Conservation (phyloP, 2,113 vertebrate genomes). For the Indicator maculatus region DNA sequence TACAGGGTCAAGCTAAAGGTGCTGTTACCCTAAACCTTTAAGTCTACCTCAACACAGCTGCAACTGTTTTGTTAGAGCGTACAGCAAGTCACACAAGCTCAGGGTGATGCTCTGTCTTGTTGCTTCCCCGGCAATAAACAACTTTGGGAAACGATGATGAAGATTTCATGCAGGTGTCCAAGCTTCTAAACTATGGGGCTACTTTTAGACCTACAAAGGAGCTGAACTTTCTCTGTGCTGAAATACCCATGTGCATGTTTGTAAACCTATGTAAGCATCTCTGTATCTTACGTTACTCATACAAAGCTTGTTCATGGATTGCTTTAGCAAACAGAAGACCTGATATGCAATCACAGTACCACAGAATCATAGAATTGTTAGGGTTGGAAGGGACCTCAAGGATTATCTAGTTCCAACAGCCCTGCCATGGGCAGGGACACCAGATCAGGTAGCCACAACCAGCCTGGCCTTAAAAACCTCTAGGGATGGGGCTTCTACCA, state of each 20-base stretch:
- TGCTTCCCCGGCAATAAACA: background rate
- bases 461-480: too few relatives aligned
- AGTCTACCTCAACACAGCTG: background rate
- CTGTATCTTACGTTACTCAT: background rate
- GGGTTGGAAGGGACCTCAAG: too few relatives aligned
- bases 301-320: accelerated
- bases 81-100: background rate
- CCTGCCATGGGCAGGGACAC: too few relatives aligned
- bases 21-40: background rate
- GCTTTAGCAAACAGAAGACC: background rate
- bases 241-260: accelerated
- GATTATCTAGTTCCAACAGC: too few relatives aligned
- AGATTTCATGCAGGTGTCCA: background rate
- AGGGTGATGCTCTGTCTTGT: background rate
- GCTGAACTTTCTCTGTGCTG: background rate
- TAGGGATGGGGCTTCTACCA: too few relatives aligned
- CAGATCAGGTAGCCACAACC: too few relatives aligned
- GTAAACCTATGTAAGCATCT: background rate
- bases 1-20: background rate
- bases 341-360: too few relatives aligned
- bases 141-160: background rate
- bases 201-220: background rate
- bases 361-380: too few relatives aligned
- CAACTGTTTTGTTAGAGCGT: background rate
- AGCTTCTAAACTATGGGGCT: background rate